Evolutionary conservation across 2,797 vertebrate species (phyloP).

Genomic region (Propithecus deckenii): DNA sequence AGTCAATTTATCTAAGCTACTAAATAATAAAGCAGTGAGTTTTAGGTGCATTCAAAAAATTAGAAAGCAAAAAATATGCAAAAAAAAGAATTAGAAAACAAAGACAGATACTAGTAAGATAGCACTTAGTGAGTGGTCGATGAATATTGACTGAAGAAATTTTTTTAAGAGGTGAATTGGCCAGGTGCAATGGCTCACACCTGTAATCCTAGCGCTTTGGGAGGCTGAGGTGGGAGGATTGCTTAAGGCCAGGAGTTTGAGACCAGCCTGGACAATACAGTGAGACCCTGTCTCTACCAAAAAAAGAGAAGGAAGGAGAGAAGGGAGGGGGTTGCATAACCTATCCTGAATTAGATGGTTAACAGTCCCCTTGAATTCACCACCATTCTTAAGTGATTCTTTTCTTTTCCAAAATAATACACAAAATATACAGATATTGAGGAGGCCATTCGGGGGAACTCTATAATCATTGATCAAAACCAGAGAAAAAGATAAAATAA

Average conservation of each 20-base stretch:
- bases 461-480: not conserved
- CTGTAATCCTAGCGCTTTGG: not conserved
- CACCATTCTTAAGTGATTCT: not conserved
- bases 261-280: not conserved
- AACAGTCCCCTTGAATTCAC: not conserved
- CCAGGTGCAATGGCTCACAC: not conserved
- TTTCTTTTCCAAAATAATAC: not conserved
- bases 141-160: not conserved
- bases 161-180: not conserved
- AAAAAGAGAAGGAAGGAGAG: not conserved
- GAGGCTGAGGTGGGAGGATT: not conserved
- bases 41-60: not conserved
- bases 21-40: conserved; percentile 13
- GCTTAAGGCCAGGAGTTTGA: not conserved
- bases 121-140: not conserved
- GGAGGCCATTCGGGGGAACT: not conserved
- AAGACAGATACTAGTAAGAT: not conserved
- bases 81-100: not conserved
- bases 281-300: not conserved
- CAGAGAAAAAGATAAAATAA: not conserved
- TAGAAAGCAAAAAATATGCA: not conserved
- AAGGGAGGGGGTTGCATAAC: not conserved
- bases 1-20: not conserved
- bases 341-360: not conserved
- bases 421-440: not conserved